These are phyloP conservation scores for Amphiprion ocellaris DNA, from an alignment of 2,113 vertebrate genomes.

Conservation along the genomic window DNA sequence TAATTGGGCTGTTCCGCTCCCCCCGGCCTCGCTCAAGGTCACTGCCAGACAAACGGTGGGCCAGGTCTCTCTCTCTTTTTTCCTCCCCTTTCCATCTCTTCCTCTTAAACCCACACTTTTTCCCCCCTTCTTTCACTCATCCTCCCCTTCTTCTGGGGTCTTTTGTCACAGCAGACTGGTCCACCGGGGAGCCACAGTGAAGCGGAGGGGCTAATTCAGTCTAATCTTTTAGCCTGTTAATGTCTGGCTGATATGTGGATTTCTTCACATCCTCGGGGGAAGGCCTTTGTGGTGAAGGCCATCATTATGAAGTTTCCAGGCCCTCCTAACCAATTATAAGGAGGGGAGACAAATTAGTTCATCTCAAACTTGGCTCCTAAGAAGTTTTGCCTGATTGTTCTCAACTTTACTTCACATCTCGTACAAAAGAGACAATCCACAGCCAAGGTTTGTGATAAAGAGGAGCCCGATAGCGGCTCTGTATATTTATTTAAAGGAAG, in stretches of 20 bases:
- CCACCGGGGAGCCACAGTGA: conserved; percentile 66
- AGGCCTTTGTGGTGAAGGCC: conserved; percentile 81
- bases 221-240: conserved; percentile 82
- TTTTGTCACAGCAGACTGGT: conserved; percentile 75
- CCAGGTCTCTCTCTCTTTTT: conserved; percentile 54
- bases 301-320: conserved; percentile 80
- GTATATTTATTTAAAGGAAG: conserved; percentile 30
- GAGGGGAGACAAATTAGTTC: conserved; percentile 70
- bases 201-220: conserved; percentile 81
- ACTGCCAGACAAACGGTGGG: conserved; percentile 67
- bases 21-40: conserved; percentile 80
- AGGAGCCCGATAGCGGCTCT: conserved; percentile 20
- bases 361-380: conserved; percentile 66
- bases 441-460: conserved; percentile 52
- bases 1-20: conserved; percentile 84
- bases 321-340: conserved; percentile 82
- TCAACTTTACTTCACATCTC: conserved; percentile 66
- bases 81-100: conserved; percentile 16
- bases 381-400: conserved; percentile 72
- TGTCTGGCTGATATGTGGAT: conserved; percentile 83
- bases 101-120: conserved; percentile 32
- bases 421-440: conserved; percentile 15
- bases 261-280: conserved; percentile 76
- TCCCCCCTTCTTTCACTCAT: conserved; percentile 39
- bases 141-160: conserved; percentile 71